Conservation (phyloP, 1,140 invertebrate genomes). For the Ostrea denselamellosa region DNA sequence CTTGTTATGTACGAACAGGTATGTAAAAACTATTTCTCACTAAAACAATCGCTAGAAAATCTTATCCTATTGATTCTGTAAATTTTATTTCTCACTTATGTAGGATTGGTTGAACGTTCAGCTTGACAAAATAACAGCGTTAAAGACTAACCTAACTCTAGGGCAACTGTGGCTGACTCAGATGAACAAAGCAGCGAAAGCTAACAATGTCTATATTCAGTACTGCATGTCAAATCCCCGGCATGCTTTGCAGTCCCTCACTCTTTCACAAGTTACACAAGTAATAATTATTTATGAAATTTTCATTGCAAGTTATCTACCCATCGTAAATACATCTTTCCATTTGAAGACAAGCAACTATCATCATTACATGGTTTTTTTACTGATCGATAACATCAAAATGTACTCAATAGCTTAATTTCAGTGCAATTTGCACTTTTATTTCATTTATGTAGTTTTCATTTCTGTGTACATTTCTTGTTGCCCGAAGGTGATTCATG, state of each 20-base stretch:
- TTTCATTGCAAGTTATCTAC: too few relatives aligned
- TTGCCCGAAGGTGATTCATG: too few relatives aligned
- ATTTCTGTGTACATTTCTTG: too few relatives aligned
- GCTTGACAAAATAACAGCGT: constrained; percentile 39
- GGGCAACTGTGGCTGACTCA: constrained; percentile 57
- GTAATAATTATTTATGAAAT: constrained; percentile 43
- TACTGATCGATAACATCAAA: too few relatives aligned
- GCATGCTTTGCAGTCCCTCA: constrained; percentile 61
- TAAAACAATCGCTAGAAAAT: neutral
- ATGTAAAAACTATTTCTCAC: neutral
- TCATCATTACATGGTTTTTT: too few relatives aligned
- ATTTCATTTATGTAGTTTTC: too few relatives aligned
- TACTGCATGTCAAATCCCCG: constrained; percentile 65
- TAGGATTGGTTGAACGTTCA: constrained; percentile 59
- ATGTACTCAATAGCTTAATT: too few relatives aligned
- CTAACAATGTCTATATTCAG: constrained; percentile 61
- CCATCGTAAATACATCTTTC: too few relatives aligned
- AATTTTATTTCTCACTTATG: neutral
- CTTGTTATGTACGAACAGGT: constrained; percentile 69
- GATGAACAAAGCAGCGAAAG: constrained; percentile 64
- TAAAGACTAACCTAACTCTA: constrained; percentile 56
- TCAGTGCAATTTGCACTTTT: too few relatives aligned
- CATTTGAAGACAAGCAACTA: too few relatives aligned
- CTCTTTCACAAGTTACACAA: constrained; percentile 68
- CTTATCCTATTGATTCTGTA: neutral